Base-by-base conservation (phyloP, 30 jellyfish, hydroid and myxozoan species). In the Pelagia noctiluca region DNA sequence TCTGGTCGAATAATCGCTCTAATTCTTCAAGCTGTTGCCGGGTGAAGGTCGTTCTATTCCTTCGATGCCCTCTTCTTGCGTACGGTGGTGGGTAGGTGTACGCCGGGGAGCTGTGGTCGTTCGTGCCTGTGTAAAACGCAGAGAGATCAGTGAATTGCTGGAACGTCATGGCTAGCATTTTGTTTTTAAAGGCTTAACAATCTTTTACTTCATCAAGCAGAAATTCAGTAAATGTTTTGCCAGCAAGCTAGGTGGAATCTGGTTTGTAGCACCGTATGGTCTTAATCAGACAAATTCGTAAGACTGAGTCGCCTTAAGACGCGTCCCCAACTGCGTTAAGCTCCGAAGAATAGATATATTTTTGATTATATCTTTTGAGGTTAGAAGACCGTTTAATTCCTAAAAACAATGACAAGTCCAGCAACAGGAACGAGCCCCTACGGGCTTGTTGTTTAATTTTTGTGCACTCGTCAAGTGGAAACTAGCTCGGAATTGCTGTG, bases 1-100 rank as follows among this genome's bases (percentile, higher is more conserved):
- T 90, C 67, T 78, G 88, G 46, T 90, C 97, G 38, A 90, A 90
- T 32, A 83, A 48, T n/a, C 90, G 64, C 49, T 90, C 97, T 38
- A 90, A 52, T 76, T 90, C 97, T 71, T 90, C 97, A 21, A 90
- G 90, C 38, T 90, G 97, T 67, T 90, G 97, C 62, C 97, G 84
- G 7, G 97, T 90, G 75, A 90, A 90, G 2, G 97, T 90, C 23
- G 97, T 90, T 32, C 97, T 36, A 63, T 90, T 90, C 48, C 97
- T 53, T 8, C 97, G 97, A 37, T 90, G 97, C 25, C 97, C 97
- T 74, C 97, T 36, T 60, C 97, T 67, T 66, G 97, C 93, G 88
- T 89, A 81, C 28, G 97, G 94, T 34, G 93, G 93, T 4, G 97
- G 97, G 49, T 89, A 82, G 18, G 92, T 64, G 63, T 89, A 82